Evolutionary conservation across 2,888 invertebrate genomes (phyloP), one percentile per base, ranked within the genome.

Genomic region (Baronia brevicornis): DNA sequence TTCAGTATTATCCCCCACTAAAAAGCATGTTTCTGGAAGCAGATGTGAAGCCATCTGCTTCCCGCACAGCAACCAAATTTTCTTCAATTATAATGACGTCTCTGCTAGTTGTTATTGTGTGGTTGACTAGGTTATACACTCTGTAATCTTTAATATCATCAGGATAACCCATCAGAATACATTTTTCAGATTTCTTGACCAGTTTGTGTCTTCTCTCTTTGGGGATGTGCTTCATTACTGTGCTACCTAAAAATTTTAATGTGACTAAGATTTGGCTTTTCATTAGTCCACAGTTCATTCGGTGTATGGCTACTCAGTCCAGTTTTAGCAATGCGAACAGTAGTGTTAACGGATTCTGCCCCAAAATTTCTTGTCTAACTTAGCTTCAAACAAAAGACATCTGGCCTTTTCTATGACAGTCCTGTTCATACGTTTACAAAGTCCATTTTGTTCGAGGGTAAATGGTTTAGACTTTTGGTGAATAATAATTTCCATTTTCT

Each of bases 401-500:
- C 29, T 26, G 2, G 38, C 39, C 22, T 22, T 30, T 20, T 37
- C 39, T 3, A 43, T 33, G 4, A 43, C 9, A 3, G 42, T 37
- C 3, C 39, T n/a, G 9, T 44, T 37, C n/a, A 12, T 10, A 7
- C 37, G 7, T 13, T 41, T 35, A 22, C 30, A 4, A 3, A 39
- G n/a, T 3, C 38, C 39, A 32, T 40, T 43, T 19, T 41, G 36
- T 35, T 42, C 34, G 0, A 39, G 37, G 5, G 26, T 33, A 20
- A 29, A 20, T 11, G 21, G 17, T 11, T 33, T 38, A 6, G 25
- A 27, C 18, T 25, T 44, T 13, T 51, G 51, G n/a, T 33, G 21
- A 23, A 49, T 49, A 8, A 43, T 23, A 8, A 51, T 46, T 1
- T 42, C 50, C n/a, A 6, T 4, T 9, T 34, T 11, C 5, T 35